A percentile compares a stretch with the other conserved stretches of the same genome.
phyloP scores from a whole-genome alignment of 30 jellyfish, hydroid and myxozoan species.

The Mastigias papua region DNA sequence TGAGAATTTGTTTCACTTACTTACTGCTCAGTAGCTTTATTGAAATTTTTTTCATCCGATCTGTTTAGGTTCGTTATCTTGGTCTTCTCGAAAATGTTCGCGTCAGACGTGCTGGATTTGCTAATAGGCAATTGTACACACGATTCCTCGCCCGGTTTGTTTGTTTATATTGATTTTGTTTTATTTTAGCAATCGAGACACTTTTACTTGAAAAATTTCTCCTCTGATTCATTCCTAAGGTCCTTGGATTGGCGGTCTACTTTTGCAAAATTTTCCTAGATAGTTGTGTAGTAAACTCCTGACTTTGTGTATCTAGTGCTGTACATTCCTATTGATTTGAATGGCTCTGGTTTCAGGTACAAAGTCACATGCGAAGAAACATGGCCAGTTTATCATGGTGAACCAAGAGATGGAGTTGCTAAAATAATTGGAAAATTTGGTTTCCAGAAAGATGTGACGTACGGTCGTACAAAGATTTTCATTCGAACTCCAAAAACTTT shows the following conservation, averaged over 20 bases:
- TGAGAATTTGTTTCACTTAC: too few relatives aligned
- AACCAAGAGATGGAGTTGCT: conserved; percentile 81
- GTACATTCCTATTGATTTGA: too few relatives aligned
- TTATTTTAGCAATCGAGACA: too few relatives aligned
- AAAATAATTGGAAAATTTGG: conserved; percentile 54
- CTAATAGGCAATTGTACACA: conserved; percentile 61
- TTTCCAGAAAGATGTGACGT: conserved; percentile 76
- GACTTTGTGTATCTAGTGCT: too few relatives aligned
- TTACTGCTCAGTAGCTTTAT: too few relatives aligned
- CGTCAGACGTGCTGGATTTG: conserved; percentile 80
- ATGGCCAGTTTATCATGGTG: conserved; percentile 85
- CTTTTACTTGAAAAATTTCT: too few relatives aligned
- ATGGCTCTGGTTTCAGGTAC: conserved; percentile 68
- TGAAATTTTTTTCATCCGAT: too few relatives aligned
- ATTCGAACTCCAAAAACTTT: conserved; percentile 90
- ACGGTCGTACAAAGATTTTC: conserved; percentile 88
- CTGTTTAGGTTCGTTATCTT: conserved; percentile 85
- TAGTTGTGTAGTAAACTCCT: too few relatives aligned
- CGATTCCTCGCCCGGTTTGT: conserved; percentile 74
- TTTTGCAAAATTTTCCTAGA: too few relatives aligned
- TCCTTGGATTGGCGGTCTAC: too few relatives aligned
- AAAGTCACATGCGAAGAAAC: conserved; percentile 85
- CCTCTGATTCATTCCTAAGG: too few relatives aligned
- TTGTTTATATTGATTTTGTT: too few relatives aligned
- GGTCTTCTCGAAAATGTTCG: conserved; percentile 86